A percentile compares a stretch with the other conserved stretches of the same genome.
Evolutionary conservation across 2,888 invertebrate genomes (phyloP).

Genomic region (Phengaris alcon): DNA sequence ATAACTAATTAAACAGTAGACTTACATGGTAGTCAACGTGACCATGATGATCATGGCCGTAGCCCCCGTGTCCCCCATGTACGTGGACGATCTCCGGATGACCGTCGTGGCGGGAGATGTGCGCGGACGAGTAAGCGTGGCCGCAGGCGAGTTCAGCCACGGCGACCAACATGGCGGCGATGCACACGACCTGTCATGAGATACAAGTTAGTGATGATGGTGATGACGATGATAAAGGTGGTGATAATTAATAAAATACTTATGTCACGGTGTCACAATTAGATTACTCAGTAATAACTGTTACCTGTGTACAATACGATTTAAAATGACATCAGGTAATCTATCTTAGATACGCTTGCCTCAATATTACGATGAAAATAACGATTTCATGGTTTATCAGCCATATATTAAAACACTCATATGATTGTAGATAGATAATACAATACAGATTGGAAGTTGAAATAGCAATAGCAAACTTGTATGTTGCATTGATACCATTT

Average conservation of each 20-base stretch:
- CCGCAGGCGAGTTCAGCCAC: slow-evolving; percentile 45
- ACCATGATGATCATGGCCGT: slow-evolving; percentile 39
- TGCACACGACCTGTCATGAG: slow-evolving; percentile 41
- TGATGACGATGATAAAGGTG: not conserved
- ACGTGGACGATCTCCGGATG: slow-evolving; percentile 37
- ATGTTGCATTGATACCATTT: not conserved
- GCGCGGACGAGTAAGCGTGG: slow-evolving; percentile 44
- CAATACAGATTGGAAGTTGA: too few relatives aligned
- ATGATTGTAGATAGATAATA: too few relatives aligned
- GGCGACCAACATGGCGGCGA: slow-evolving; percentile 40
- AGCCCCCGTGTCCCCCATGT: slow-evolving; percentile 34
- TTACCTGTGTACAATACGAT: too few relatives aligned
- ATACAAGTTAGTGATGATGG: not conserved
- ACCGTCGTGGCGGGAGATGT: slow-evolving; percentile 44
- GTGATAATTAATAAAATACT: not conserved
- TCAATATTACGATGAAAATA: too few relatives aligned
- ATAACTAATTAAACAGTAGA: not conserved
- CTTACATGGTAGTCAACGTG: slow-evolving; percentile 65
- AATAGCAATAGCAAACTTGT: not conserved
- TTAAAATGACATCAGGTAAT: too few relatives aligned
- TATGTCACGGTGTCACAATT: not conserved
- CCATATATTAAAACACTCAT: too few relatives aligned
- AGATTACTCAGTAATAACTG: not conserved
- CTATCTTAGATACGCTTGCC: too few relatives aligned
- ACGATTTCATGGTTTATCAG: too few relatives aligned